Evolutionary conservation across 2,797 vertebrate genomes (phyloP), one percentile per base, ranked within the genome.

Genomic region (Rhinatrema bivittatum): DNA sequence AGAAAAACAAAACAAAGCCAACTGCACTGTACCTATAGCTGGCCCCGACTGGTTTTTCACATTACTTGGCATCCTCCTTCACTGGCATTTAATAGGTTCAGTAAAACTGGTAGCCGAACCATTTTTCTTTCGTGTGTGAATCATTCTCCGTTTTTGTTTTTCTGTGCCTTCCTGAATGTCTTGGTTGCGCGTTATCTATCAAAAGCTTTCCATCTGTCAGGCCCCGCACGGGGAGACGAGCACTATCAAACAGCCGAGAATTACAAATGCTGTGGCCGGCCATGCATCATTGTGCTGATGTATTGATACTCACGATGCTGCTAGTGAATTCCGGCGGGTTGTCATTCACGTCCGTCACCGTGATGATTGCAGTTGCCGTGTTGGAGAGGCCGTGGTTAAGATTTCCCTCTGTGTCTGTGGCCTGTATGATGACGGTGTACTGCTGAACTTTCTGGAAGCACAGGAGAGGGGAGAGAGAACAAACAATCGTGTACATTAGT

Each of bases 331-430:
- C 93, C 0, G 94, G 96, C 0, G 93, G 90, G 74, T 93, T 97
- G 86, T 97, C 93, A 5, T 97, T 97, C 76, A 95, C 86, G 43
- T 97, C 94, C 0, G 87, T 85, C 72, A 97, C 89, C 0, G 81
- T 82, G 61, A 97, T 91, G 72, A 97, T 87, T 8, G 94, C 94
- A 0, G 93, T 96, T 40, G 94, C 93, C 0, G 93, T 97, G 84
- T 93, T 96, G 2, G 93, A 94, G 28, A 97, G 88, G 31, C 93
- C 94, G 1, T 93, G 94, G 81, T 94, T 94, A 5, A 94, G 82
- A 46, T 91, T 95, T 14, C 94, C 92, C 58, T 97, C 94, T 92
- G 97, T 97, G 66, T 97, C 94, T 1, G 92, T 97, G 48, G 93
- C 94, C 73, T 96, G 91, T 34, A 97, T 65, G 5, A 93, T 91